Evolutionary conservation across 2,888 invertebrate species (phyloP), one percentile per base, ranked within the genome.

Genomic region (Troides aeacus): DNA sequence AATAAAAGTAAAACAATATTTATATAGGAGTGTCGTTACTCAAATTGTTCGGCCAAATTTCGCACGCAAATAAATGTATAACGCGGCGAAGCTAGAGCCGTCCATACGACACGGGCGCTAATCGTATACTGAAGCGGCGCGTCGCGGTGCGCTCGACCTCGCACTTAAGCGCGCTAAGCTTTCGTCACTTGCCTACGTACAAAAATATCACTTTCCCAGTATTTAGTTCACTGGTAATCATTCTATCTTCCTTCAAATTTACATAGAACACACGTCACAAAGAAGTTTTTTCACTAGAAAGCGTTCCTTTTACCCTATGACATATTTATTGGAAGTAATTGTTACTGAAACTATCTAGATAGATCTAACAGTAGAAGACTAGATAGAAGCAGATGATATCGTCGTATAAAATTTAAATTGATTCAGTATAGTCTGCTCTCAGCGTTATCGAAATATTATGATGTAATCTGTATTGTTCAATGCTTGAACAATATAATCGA

Each of bases 101-200:
- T 86, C 81, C 84, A 81, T 78, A 79, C 79, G 77, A 79, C 75
- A 75, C 77, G 86, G 86, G 83, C 82, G 87, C 88, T 86, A 86
- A 86, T 85, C 85, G 77, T 79, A 78, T 73, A 91, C 91, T 91
- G 89, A 59, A 75, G 72, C 74, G 71, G 53, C 72, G 58, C 72
- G 69, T 68, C 72, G 73, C 72, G 71, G 53, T 67, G 67, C 60
- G 59, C 71, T 68, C 71, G 77, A 67, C 76, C 76, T 78, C 74
- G 74, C 73, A 73, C 75, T 74, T 76, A 75, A 66, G 71, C 76
- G 77, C 74, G 75, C 74, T 74, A 72, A 74, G 73, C 73, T 74
- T 75, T 72, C 79, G 78, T 81, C 81, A 78, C 75, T 72, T 74
- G 74, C 73, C 73, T 75, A 74, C 73, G 76, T 81, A 83, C 81